Conservation (phyloP, 2,113 vertebrate genomes). For the Conger conger region DNA sequence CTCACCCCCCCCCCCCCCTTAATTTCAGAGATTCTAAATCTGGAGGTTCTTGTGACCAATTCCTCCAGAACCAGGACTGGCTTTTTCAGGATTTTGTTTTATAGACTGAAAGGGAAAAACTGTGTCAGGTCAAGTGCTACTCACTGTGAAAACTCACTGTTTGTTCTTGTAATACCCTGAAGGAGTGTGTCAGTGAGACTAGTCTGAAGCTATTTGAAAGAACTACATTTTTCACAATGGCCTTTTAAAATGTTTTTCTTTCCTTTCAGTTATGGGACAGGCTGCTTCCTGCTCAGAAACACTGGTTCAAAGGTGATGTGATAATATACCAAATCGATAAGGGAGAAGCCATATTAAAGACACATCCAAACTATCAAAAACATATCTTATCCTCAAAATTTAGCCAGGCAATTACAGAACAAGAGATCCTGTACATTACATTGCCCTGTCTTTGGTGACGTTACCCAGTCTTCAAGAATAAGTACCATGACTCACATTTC, state of each 20-base stretch:
- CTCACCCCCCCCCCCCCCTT: neutral
- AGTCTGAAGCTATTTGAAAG: neutral
- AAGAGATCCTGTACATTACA: neutral
- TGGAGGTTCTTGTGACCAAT: too few species aligned
- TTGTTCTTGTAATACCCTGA: neutral
- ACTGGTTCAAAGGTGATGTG: constrained; percentile 83
- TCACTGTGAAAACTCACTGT: neutral
- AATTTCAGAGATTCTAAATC: neutral
- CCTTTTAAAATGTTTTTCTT: constrained; percentile 11
- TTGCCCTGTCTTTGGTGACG: neutral
- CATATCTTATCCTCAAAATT: neutral
- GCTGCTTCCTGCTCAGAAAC: constrained; percentile 92
- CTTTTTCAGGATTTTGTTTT: neutral
- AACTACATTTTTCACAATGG: neutral
- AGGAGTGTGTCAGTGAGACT: neutral
- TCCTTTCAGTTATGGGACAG: constrained; percentile 86
- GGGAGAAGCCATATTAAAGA: neutral
- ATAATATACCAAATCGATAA: neutral
- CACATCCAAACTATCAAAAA: neutral
- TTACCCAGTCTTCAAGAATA: neutral
- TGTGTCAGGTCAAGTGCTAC: neutral
- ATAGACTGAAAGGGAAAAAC: neutral
- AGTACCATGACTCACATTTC: neutral
- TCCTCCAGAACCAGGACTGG: neutral
- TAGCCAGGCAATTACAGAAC: neutral